Conservation (phyloP, 2,888 invertebrate species). For the Operophtera brumata region DNA sequence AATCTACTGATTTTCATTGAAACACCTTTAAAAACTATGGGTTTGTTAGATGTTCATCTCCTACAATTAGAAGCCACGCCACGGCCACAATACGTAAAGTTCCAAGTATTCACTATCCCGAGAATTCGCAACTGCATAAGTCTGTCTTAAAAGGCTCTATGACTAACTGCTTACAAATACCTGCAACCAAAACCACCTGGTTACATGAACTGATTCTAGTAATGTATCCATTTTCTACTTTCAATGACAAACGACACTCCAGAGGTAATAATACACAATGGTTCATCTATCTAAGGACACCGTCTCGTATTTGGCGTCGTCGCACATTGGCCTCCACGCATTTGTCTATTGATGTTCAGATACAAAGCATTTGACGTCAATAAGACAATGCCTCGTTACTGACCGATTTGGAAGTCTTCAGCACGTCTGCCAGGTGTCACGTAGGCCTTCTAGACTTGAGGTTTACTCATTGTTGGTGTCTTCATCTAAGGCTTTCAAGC, state of each 20-base stretch:
- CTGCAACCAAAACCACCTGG: not conserved
- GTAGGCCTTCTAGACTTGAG: conserved; percentile 10
- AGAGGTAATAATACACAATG: conserved; percentile 5
- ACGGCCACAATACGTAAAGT: not conserved
- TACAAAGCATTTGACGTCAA: conserved; percentile 26
- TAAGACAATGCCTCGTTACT: conserved; percentile 32
- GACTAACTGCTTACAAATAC: conserved; percentile 11
- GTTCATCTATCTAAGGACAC: conserved; percentile 15
- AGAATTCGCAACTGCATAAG: conserved; percentile 3
- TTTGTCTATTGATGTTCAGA: conserved; percentile 7
- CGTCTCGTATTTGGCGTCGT: not conserved
- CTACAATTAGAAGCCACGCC: too few species aligned
- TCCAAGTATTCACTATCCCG: not conserved
- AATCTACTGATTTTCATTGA: too few species aligned
- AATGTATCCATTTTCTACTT: conserved; percentile 1
- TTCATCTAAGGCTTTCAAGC: too few species aligned
- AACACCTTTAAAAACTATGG: too few species aligned
- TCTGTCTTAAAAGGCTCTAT: conserved; percentile 12
- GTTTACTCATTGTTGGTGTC: not conserved
- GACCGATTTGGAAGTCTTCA: conserved; percentile 22
- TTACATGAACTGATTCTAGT: conserved; percentile 1
- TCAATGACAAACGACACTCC: conserved; percentile 1
- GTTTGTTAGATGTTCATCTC: too few species aligned
- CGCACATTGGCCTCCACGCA: conserved; percentile 4
- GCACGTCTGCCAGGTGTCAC: conserved; percentile 19